Percentiles rank a stretch among this genome's conserved stretches.
phyloP scores from a whole-genome alignment of 2,797 vertebrate species.

The Falco columbarius region DNA sequence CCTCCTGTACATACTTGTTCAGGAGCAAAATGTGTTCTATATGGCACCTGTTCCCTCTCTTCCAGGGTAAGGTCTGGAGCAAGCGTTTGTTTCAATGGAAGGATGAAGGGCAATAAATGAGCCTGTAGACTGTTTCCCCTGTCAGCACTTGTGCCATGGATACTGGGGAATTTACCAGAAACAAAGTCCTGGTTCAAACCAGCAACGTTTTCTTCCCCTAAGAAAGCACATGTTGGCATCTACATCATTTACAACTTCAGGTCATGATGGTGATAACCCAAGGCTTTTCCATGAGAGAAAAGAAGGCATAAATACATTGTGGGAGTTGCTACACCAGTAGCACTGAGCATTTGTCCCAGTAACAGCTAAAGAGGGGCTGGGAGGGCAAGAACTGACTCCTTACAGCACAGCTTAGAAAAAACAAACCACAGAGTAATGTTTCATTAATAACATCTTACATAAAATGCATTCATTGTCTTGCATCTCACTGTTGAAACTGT shows the following conservation, averaged over 20 bases:
- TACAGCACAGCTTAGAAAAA: background rate
- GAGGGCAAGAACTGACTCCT: background rate
- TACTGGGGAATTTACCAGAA: background rate
- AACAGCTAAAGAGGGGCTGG: background rate
- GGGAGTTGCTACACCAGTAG: background rate
- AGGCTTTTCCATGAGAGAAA: background rate
- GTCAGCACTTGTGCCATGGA: rapidly evolving
- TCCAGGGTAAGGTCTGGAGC: background rate
- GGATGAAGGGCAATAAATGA: background rate
- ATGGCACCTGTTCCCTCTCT: background rate
- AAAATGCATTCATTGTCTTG: background rate
- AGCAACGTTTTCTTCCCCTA: background rate
- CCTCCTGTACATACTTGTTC: background rate
- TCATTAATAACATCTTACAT: background rate
- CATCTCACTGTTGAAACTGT: background rate
- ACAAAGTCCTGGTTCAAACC: background rate
- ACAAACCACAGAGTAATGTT: background rate
- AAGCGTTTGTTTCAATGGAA: background rate
- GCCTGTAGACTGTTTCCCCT: background rate
- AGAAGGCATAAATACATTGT: background rate
- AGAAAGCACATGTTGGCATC: background rate
- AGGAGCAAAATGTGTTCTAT: background rate
- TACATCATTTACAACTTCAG: background rate
- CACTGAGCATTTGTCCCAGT: background rate
- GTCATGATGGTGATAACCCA: background rate